Evolutionary conservation across 2,888 invertebrate species (phyloP), one percentile per base, ranked within the genome.

Genomic region (Macrophya alboannulata): DNA sequence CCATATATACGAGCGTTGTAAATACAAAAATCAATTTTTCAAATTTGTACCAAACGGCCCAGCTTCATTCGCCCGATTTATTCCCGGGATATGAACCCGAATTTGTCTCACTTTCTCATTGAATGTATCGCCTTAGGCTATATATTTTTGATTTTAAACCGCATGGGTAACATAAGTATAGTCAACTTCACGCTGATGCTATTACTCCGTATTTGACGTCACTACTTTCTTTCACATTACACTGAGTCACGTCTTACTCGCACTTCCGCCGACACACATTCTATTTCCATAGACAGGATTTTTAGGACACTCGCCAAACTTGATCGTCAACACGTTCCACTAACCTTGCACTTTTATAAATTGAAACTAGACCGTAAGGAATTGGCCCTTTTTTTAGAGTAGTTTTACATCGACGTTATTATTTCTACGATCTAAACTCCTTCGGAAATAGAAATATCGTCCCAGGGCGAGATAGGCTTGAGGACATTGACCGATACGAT

Each of bases 231-330:
- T 90, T 86, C 71, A 74, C 84, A 84, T n/a, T 31, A 71, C 37
- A 48, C 84, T 90, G 90, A 90, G 88, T 90, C 90, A 89, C 84
- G 83, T 84, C 86, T 25, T 68, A 43, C 83, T 65, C 31, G 86
- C 87, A 88, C 88, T 92, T 92, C 92, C 91, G 90, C 85, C 89
- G 89, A 84, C 90, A 88, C 71, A 89, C 87, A 91, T 91, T 91
- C 87, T 85, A 86, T 51, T 72, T 51, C 71, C 37, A 51, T 4
- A 31, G 25, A 48, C 37, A 83, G 48, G 37, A 83, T 31, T 83
- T 83, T 83, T 48, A n/a, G 83, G 83, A 68, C 83, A 83, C 68
- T 83, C 48, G 21, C 25, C 68, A 45, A 83, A 83, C 71, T 48
- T 25, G 48, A 83, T 83, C 37, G 6, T 48, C 25, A n/a, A 37